Percentiles rank a stretch among this genome's conserved stretches.
These are phyloP conservation scores for Chaetops frenatus DNA, from an alignment of 2,113 vertebrate species.

Conservation along the genomic window DNA sequence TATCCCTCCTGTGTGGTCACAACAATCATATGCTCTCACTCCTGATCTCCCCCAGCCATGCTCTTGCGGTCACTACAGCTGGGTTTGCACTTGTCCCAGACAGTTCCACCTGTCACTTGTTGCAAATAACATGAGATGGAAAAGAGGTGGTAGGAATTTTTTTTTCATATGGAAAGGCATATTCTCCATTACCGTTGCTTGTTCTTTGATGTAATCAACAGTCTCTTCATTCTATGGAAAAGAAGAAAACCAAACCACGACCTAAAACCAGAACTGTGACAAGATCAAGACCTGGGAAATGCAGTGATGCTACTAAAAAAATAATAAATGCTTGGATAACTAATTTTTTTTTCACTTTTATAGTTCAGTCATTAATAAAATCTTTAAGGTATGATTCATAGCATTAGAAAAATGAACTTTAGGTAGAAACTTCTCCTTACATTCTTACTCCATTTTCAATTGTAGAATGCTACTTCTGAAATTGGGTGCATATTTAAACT, in stretches of 20 bases:
- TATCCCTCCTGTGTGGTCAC: not conserved
- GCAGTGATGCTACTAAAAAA: not conserved
- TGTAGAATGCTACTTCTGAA: not conserved
- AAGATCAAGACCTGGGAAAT: not conserved
- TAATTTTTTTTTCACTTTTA: not conserved
- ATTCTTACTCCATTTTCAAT: not conserved
- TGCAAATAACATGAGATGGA: not conserved
- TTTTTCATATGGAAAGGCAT: not conserved
- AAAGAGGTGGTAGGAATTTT: not conserved
- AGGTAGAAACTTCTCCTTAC: not conserved
- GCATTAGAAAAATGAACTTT: not conserved
- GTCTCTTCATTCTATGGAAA: not conserved
- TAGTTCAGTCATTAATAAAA: not conserved
- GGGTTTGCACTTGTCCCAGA: not conserved
- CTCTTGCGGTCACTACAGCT: accelerated
- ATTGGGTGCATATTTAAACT: not conserved
- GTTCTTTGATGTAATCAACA: not conserved
- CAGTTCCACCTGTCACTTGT: not conserved
- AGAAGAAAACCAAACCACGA: not conserved
- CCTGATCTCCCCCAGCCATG: not conserved
- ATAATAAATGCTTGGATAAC: not conserved
- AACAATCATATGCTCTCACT: not conserved
- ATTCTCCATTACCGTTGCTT: not conserved
- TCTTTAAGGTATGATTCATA: not conserved
- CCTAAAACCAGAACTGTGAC: not conserved